A percentile compares a stretch with the other conserved stretches of the same genome.
Evolutionary conservation across 2,113 vertebrate genomes (phyloP).

Genomic region (Drymodes brunneopygia): DNA sequence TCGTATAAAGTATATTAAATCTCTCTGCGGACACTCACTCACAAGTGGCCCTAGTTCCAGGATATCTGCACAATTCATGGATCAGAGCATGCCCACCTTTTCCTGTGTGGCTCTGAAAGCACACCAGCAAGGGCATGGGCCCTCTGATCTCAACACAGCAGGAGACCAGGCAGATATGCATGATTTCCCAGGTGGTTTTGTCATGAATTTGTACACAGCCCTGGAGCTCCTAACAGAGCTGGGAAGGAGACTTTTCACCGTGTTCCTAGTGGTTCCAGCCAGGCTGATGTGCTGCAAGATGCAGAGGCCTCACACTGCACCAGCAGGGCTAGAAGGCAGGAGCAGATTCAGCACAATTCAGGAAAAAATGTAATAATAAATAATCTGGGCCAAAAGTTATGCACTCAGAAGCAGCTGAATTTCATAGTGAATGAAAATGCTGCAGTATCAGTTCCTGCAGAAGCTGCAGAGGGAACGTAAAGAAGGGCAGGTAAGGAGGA

Average conservation of each 20-base stretch:
- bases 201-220: rapidly evolving
- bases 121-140: not conserved
- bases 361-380: not conserved
- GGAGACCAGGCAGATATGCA: not conserved
- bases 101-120: not conserved
- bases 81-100: not conserved
- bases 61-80: rapidly evolving
- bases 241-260: not conserved
- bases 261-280: rapidly evolving
- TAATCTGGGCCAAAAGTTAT: not conserved
- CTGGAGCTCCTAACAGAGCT: not conserved
- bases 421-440: not conserved
- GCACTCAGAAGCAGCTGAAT: not conserved
- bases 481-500: not conserved
- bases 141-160: not conserved
- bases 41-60: not conserved
- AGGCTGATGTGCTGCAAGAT: rapidly evolving
- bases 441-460: not conserved
- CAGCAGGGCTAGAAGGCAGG: not conserved
- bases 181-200: not conserved
- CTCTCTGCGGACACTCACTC: not conserved
- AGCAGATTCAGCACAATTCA: not conserved
- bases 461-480: not conserved
- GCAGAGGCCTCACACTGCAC: not conserved
- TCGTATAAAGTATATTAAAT: not conserved